A percentile compares a stretch with the other conserved stretches of the same genome.
phyloP scores from a whole-genome alignment of 2,113 vertebrate species.

The Ploceus nigricollis region DNA sequence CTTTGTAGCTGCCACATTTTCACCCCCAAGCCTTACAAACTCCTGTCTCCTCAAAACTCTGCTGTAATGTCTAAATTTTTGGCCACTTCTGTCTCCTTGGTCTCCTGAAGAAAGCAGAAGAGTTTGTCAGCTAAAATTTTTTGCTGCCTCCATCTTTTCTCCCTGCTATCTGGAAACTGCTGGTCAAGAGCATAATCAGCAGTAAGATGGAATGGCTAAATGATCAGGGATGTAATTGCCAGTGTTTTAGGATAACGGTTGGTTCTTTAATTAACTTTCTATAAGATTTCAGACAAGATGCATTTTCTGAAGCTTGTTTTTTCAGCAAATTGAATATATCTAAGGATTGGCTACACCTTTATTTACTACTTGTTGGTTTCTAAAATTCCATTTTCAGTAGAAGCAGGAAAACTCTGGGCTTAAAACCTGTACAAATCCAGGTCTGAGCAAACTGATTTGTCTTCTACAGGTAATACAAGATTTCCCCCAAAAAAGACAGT shows the following conservation, averaged over 20 bases:
- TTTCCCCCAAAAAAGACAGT: background rate
- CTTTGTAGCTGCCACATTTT: background rate
- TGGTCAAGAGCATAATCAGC: background rate
- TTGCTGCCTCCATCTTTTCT: background rate
- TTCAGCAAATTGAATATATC: background rate
- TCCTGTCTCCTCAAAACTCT: background rate
- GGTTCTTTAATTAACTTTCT: background rate
- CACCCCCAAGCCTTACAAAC: background rate
- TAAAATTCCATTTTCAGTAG: background rate
- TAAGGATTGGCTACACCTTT: background rate
- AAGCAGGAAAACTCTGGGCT: background rate
- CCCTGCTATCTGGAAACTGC: background rate
- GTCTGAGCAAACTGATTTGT: background rate
- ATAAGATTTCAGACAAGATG: background rate
- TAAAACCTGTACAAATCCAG: background rate
- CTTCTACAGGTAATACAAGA: background rate
- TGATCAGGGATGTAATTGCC: background rate
- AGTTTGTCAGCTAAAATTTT: background rate
- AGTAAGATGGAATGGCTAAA: background rate
- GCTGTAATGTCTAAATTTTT: background rate
- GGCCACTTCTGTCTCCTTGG: background rate
- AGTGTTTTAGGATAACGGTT: background rate
- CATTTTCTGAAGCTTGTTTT: background rate
- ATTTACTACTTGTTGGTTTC: background rate
- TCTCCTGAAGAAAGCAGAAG: background rate